Conservation (phyloP, 2,797 vertebrate genomes). For the Philypnodon macrostomus region DNA sequence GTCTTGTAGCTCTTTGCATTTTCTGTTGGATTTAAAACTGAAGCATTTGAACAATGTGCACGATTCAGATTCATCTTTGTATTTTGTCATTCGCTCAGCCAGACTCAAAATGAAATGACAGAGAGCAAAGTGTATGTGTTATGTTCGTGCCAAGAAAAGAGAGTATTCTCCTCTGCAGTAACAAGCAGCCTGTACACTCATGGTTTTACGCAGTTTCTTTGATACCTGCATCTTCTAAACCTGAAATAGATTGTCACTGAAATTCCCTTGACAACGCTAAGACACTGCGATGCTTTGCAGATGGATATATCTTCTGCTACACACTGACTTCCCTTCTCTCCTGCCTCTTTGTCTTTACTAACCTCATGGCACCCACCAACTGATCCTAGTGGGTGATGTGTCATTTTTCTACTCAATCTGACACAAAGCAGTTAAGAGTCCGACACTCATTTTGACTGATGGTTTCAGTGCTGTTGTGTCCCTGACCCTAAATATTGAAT, state of each 20-base stretch:
- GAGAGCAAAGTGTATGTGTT: constrained; percentile 14
- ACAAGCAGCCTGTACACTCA: constrained; percentile 25
- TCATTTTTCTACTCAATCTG: constrained; percentile 13
- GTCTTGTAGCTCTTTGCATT: too few species aligned
- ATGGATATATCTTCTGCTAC: constrained; percentile 22
- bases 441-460: constrained; percentile 14
- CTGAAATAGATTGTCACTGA: constrained; percentile 47
- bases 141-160: constrained; percentile 14
- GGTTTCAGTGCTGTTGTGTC: constrained; percentile 4
- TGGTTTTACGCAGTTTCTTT: constrained; percentile 17
- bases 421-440: constrained; percentile 6
- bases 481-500: constrained; percentile 27
- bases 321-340: neutral
- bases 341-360: constrained; percentile 10
- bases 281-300: constrained; percentile 21
- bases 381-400: constrained; percentile 2
- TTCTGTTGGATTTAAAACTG: too few species aligned
- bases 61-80: too few species aligned
- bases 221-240: constrained; percentile 26
- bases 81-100: too few species aligned
- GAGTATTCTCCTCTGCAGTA: constrained; percentile 28
- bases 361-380: constrained; percentile 13
- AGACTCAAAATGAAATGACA: constrained; percentile 23
- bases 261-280: constrained; percentile 38
- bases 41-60: too few species aligned